Base-by-base conservation (phyloP, 2,888 invertebrate species). In the Nomada flava region DNA sequence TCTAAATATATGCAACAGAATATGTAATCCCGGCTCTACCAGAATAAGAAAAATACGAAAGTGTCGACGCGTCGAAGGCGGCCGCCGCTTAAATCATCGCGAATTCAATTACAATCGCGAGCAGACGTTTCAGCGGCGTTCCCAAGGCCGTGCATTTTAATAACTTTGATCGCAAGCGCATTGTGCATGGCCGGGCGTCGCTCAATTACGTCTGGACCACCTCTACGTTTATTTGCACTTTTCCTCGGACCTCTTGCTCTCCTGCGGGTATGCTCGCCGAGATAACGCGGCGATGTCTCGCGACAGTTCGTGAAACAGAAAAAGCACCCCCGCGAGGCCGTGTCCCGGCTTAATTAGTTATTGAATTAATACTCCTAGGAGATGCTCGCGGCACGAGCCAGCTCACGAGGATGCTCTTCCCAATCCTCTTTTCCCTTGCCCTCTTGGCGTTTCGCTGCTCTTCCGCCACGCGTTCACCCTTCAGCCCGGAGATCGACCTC, bases 341-440 rank as follows among this genome's bases (percentile, higher is more conserved):
- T 64, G 29, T 50, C 71, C 72, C 77, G 75, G 77, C 79, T 89
- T 90, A 90, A 91, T 90, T 90, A 91, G 86, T 87, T 86, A 90
- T 91, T 86, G 87, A 91, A 90, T 90, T 89, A 84, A 89, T 86
- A 88, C 84, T 84, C 84, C 82, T 85, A 88, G 76, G 87, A 88
- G 83, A 85, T 78, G 72, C 65, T 20, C 7, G 20, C 13, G 26
- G 65, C 52, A 13, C 42, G 50, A 47, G 64, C 36, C 63, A 10
- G 67, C 50, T 57, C 62, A 83, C 79, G 79, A 82, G 86, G 82
- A 87, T 75, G 74, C 59, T 75, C 80, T 71, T 52, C 64, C 76
- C 57, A 53, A 69, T 64, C 60, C 71, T 50, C 57, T 65, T 73
- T 13, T 18, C 57, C 18, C 13, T 5, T 15, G 26, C 44, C 26